Evolutionary conservation across 2,113 vertebrate genomes (phyloP).

Genomic region (Puma concolor): DNA sequence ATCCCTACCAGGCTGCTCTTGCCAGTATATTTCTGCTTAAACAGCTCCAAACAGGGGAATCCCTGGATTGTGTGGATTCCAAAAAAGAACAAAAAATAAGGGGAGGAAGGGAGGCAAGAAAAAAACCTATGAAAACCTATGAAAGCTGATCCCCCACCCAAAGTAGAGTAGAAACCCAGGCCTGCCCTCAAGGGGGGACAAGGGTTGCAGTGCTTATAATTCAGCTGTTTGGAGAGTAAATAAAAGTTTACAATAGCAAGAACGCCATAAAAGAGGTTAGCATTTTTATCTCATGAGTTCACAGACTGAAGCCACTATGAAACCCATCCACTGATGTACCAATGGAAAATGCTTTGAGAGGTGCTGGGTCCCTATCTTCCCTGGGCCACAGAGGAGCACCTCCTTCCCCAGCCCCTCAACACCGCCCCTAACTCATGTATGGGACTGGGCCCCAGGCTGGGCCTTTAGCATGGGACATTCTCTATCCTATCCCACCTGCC

Average conservation of each 20-base stretch:
- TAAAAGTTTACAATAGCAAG: not conserved
- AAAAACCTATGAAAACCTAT: not conserved
- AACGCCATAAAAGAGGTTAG: not conserved
- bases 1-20: not conserved
- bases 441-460: not conserved
- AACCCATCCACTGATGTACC: not conserved
- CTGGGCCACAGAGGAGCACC: not conserved
- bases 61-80: not conserved
- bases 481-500: not conserved
- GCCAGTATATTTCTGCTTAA: constrained; percentile 26
- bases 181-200: not conserved
- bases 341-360: not conserved
- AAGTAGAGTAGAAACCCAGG: not conserved
- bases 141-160: not conserved
- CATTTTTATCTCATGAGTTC: not conserved
- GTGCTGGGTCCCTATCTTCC: not conserved
- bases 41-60: constrained; percentile 37
- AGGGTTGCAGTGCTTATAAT: not conserved
- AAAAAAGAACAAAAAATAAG: not conserved
- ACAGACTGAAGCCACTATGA: not conserved
- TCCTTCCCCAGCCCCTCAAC: accelerated
- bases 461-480: not conserved
- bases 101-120: not conserved
- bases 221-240: not conserved
- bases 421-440: accelerated